Evolutionary conservation across 2,888 invertebrate species (phyloP), one percentile per base, ranked within the genome.

Genomic region (Netelia virgata): DNA sequence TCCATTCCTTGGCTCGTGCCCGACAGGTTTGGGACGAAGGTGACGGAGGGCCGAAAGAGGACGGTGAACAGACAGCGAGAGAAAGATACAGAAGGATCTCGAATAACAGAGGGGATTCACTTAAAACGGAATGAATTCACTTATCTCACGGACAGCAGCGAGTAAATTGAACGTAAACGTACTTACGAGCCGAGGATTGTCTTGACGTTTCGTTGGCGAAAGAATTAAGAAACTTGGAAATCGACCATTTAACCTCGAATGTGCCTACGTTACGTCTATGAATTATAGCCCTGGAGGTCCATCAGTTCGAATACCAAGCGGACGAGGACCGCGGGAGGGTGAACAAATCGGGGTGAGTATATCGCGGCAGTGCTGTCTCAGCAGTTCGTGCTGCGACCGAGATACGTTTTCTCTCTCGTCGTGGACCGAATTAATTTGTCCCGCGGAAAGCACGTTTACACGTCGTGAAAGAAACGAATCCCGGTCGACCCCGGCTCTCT

Each of bases 381-480:
- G 82, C 86, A 85, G 83, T 87, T 87, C 80, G 83, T 85, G 85
- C 79, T 78, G 83, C 84, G 64, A 36, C 6, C 59, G 64, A 41
- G 70, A 79, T 70, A 83, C 79, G 75, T 83, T 83, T 79, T 78
- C 75, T 75, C 69, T 69, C 74, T 78, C 36, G 36, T 69, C 53
- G 66, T 28, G 74, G 73, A 68, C 70, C 82, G 78, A 82, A 84
- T 84, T 84, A 82, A 84, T 84, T 84, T 84, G 77, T 82, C 82
- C 78, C 70, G 59, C 70, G 74, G 78, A 82, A 82, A 84, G 84
- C 84, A 84, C 84, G 84, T 82, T 84, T 82, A 72, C 77, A 82
- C 84, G 78, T 78, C 74, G 57, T 70, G 64, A 74, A 76, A 74
- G 53, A 84, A 70, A 79, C 75, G 82, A 78, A 81, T 43, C 59